Evolutionary conservation across 2,888 invertebrate species (phyloP).

Genomic region (Nemapogon koenigi): DNA sequence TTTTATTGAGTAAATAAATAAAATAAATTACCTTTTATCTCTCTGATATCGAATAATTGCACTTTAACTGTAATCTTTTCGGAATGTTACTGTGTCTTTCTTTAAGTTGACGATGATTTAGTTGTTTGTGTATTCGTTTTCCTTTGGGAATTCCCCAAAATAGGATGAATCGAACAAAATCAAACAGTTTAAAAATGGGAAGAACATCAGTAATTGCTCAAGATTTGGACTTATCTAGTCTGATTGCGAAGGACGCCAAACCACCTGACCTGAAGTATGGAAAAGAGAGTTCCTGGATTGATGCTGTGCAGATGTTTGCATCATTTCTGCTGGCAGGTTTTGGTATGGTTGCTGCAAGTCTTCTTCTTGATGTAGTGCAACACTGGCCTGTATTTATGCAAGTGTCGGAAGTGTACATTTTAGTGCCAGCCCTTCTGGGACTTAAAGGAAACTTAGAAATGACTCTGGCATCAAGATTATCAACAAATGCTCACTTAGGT

Average conservation of each 20-base stretch:
- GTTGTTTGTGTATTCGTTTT: too few relatives aligned
- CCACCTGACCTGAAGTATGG: slow-evolving; percentile 45
- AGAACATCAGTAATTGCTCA: slow-evolving; percentile 29
- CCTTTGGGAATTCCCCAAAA: too few relatives aligned
- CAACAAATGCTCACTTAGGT: slow-evolving; percentile 90
- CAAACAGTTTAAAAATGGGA: slow-evolving; percentile 38
- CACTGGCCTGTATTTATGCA: slow-evolving; percentile 86
- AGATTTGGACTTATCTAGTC: slow-evolving; percentile 30
- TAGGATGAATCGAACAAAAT: slow-evolving; percentile 57
- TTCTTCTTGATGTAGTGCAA: slow-evolving; percentile 84
- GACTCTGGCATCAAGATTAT: slow-evolving; percentile 90
- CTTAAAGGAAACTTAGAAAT: slow-evolving; percentile 94
- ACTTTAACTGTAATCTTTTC: too few relatives aligned
- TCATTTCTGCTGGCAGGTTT: slow-evolving; percentile 88
- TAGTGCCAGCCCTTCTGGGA: slow-evolving; percentile 89
- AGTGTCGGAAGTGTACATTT: slow-evolving; percentile 87
- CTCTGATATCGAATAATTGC: too few relatives aligned
- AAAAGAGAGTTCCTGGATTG: slow-evolving; percentile 69
- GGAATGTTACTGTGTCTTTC: too few relatives aligned
- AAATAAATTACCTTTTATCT: too few relatives aligned
- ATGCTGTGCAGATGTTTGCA: slow-evolving; percentile 80
- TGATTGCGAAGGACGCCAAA: slow-evolving; percentile 29
- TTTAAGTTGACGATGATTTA: too few relatives aligned
- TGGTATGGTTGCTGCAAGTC: slow-evolving; percentile 90
- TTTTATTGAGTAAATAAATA: too few relatives aligned